Base-by-base conservation (phyloP, 2,888 invertebrate genomes). In the Stomorhina lunata region DNA sequence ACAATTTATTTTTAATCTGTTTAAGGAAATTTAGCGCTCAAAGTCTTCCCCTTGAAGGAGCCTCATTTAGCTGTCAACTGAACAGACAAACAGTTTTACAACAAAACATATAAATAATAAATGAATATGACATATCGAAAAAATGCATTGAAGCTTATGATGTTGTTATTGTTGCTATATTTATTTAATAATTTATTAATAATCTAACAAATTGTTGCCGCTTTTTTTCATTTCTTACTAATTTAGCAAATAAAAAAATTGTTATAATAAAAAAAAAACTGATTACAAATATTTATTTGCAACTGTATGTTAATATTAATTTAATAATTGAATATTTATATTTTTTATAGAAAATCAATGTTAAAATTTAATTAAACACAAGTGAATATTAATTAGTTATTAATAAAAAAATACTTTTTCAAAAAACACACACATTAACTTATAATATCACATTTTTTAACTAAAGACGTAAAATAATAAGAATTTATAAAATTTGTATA, bases 361-460 rank as follows among this genome's bases (percentile, higher is more conserved):
- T 27, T 80, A 61, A 53, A 53, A 69, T 69, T 43, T 63, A 63
- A 69, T 77, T 69, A 43, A 61, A 53, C 32, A 73, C 59, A 80
- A 59, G 25, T 57, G 65, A 66, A 79, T 79, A 66, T 79, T 79
- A 66, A 79, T 72, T 48, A 69, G 34, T 66, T 65, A 63, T 76
- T 68, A 76, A 65, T 55, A 65, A 65, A 9, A 53, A 17, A 48
- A 43, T 59, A 40, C 29, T 15, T 37, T 37, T 65, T n/a, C 27
- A 59, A 72, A 37, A 34, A 48, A 29, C 45, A 9, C n/a, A 45
- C n/a, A 48, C 57, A 22, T 4, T 32, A 17, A n/a, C n/a, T n/a
- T n/a, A n/a, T n/a, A n/a, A n/a, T n/a, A n/a, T n/a, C n/a, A n/a
- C n/a, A n/a, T n/a, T n/a, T n/a, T n/a, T n/a, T n/a, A n/a, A n/a